Percentiles rank a stretch among this genome's conserved stretches.
phyloP scores from a whole-genome alignment of 2,113 vertebrate species.

The Brienomyrus brachyistius region DNA sequence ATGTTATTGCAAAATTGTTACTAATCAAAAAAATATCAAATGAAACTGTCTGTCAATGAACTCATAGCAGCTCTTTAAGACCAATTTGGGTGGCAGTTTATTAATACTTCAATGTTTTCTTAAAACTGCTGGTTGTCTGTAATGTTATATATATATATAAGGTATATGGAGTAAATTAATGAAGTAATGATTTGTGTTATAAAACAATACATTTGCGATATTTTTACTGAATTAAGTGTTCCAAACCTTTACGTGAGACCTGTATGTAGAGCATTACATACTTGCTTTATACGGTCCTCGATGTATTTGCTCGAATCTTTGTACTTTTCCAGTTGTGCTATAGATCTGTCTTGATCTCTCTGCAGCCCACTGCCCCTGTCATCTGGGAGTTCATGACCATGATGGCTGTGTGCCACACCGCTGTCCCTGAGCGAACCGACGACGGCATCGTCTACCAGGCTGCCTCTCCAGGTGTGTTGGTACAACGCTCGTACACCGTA shows the following conservation, averaged over 20 bases:
- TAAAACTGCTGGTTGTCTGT: not conserved
- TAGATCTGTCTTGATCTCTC: slow-evolving; percentile 2
- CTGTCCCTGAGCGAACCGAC: slow-evolving; percentile 80
- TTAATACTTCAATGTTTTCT: too few species aligned
- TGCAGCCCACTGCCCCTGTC: slow-evolving; percentile 84
- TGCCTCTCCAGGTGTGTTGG: slow-evolving; percentile 83
- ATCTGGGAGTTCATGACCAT: slow-evolving; percentile 98
- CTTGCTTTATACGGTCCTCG: not conserved
- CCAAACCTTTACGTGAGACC: not conserved
- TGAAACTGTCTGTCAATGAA: not conserved
- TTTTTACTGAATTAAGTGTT: not conserved
- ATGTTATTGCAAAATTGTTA: too few species aligned
- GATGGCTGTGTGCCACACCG: slow-evolving; percentile 98
- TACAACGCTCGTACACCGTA: not conserved
- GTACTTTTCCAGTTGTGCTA: not conserved
- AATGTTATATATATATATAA: not conserved
- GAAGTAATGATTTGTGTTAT: not conserved
- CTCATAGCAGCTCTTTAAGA: not conserved
- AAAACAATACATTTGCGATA: not conserved
- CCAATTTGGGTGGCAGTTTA: not conserved
- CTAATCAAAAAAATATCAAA: not conserved
- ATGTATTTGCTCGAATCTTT: not conserved
- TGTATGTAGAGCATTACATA: not conserved
- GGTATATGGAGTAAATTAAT: not conserved
- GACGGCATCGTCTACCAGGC: slow-evolving; percentile 88